Conservation (phyloP, 2,113 vertebrate species). For the Oryzias javanicus region DNA sequence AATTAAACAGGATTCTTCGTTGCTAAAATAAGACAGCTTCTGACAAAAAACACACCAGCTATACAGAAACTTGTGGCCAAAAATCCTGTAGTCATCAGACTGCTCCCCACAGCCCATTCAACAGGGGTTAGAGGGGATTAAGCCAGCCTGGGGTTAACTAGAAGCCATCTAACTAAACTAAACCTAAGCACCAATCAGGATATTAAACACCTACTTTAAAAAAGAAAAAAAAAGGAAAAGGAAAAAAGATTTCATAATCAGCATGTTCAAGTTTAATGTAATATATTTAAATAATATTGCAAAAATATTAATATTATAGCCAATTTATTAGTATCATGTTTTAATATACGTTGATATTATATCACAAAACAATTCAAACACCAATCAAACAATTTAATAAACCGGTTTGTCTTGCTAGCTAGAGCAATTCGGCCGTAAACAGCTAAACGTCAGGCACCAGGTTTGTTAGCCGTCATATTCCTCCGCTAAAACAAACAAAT, state of each 20-base stretch:
- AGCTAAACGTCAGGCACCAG: slow-evolving; percentile 12
- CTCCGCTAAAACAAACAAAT: not conserved
- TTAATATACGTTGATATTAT: not conserved
- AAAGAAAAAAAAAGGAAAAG: too few relatives aligned
- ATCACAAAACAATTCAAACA: not conserved
- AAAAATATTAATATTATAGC: not conserved
- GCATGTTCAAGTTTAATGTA: too few relatives aligned
- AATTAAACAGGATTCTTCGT: not conserved
- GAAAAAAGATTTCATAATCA: too few relatives aligned
- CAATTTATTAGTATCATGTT: not conserved
- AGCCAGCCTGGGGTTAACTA: slow-evolving; percentile 7
- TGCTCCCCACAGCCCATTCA: slow-evolving; percentile 45
- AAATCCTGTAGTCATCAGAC: slow-evolving; percentile 59
- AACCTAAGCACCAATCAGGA: too few relatives aligned
- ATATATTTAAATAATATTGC: too few relatives aligned
- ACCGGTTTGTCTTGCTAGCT: slow-evolving; percentile 1
- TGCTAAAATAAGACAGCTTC: too few relatives aligned
- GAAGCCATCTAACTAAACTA: not conserved
- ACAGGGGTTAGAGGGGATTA: slow-evolving; percentile 46
- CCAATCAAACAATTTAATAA: not conserved
- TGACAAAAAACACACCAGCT: too few relatives aligned
- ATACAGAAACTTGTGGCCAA: not conserved
- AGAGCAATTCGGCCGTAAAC: not conserved
- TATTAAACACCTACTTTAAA: too few relatives aligned
- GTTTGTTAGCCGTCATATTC: slow-evolving; percentile 7